Evolutionary conservation across 2,888 invertebrate species (phyloP).

Genomic region (Cinara cedri): DNA sequence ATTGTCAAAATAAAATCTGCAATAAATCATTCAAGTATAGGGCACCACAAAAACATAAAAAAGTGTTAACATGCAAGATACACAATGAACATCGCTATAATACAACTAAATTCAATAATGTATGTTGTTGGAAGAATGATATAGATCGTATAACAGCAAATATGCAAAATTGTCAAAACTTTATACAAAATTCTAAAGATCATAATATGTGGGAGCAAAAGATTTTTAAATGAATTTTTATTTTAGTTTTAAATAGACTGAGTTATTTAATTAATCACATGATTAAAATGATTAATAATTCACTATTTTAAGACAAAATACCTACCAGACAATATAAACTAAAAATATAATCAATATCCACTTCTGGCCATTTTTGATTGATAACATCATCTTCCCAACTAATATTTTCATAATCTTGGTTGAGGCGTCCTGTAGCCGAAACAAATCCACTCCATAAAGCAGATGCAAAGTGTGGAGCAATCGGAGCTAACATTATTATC

Average conservation of each 20-base stretch:
- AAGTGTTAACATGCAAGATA: not conserved
- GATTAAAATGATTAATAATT: too few species aligned
- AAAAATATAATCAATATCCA: conserved; percentile 70
- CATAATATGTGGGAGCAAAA: not conserved
- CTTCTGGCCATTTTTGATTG: conserved; percentile 78
- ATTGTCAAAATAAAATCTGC: not conserved
- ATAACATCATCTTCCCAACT: conserved; percentile 75
- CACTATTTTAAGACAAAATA: too few species aligned
- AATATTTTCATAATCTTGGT: conserved; percentile 65
- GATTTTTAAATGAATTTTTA: not conserved
- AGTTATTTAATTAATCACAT: too few species aligned
- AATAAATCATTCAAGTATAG: not conserved
- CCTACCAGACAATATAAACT: conserved; percentile 58
- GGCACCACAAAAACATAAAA: not conserved
- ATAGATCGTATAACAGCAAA: conserved; percentile 5
- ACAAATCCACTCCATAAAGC: conserved; percentile 86
- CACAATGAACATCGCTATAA: not conserved
- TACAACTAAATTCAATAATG: conserved; percentile 12
- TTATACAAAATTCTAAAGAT: conserved; percentile 5
- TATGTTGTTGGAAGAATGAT: not conserved
- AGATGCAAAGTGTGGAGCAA: conserved; percentile 89
- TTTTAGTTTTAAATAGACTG: conserved; percentile 7
- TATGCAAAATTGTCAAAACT: not conserved
- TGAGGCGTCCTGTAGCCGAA: conserved; percentile 69
- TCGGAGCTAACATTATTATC: conserved; percentile 84